Base-by-base conservation (phyloP, 35 echinoderm and acorn worm species). In the Apostichopus californicus region DNA sequence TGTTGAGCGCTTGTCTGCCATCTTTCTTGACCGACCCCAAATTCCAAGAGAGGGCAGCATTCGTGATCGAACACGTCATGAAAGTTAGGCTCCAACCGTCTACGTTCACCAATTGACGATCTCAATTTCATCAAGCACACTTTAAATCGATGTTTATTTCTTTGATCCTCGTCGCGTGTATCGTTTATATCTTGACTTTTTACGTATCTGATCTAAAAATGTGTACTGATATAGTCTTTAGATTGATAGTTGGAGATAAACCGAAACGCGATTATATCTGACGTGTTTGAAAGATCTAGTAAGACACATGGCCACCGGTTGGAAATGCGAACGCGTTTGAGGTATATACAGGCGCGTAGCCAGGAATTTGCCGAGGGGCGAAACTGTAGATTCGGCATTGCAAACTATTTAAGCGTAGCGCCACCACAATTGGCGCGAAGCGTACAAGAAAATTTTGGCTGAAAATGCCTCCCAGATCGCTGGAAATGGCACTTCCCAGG, bases 51-150 rank as follows among this genome's bases (percentile, higher is more conserved):
- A 91, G 55, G 81, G 87, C 89, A 22, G 89, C 89, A 25, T 94
- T 91, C 89, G 84, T 78, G 93, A 91, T 94, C 22, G 93, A 91
- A 73, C 89, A 94, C 46, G 66, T 94, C 8, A 28, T 94, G 18
- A 83, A 86, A 25, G 61, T 78, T 73, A 15, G 93, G 89, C 26
- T 89, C 82, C 3, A 55, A 72, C 23, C 88, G 86, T 26, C 80
- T 91, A 55, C 87, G 89, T 12, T 66, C 79, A 11, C 93, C 79
- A 55, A 17, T 65, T 56, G 66, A 70, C 21, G 68, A 94, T 70
- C 54, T 94, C 8, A 91, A 25, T 59, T 82, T 78, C 24, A 25
- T 25, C 24, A 25, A 25, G 24, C 24, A 25, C 24, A 25, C 24
- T 25, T 25, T 25, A 25, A 57, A 63, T 94, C 21, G 93, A 94